Percentiles rank a stretch among this genome's conserved stretches.
phyloP scores from a whole-genome alignment of 2,113 vertebrate species.

The Platysternon megacephalum region DNA sequence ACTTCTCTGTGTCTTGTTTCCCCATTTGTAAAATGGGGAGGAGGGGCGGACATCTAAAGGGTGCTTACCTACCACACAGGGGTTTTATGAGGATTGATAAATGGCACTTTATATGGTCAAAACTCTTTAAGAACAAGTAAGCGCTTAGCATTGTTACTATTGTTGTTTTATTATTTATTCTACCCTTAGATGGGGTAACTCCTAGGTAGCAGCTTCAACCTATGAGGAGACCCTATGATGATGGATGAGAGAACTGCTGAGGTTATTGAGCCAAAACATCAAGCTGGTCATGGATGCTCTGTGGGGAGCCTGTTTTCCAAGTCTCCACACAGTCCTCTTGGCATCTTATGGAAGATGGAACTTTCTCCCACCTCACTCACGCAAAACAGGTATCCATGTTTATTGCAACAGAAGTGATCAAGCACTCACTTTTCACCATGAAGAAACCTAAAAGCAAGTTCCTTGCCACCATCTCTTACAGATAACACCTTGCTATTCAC shows the following conservation, averaged over 20 bases:
- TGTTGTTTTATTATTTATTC: too few relatives aligned
- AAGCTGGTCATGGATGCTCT: not conserved
- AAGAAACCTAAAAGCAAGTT: not conserved
- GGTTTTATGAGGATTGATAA: too few relatives aligned
- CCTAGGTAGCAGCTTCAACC: not conserved
- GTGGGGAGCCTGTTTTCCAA: not conserved
- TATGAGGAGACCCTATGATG: not conserved
- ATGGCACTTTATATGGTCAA: too few relatives aligned
- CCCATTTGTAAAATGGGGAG: too few relatives aligned
- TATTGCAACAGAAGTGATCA: not conserved
- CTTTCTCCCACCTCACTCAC: not conserved
- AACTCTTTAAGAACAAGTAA: too few relatives aligned
- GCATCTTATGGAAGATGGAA: not conserved
- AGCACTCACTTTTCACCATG: not conserved
- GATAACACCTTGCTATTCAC: not conserved
- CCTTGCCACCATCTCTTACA: not conserved
- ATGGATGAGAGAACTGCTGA: conserved; percentile 4
- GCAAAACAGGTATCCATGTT: not conserved
- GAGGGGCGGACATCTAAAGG: too few relatives aligned
- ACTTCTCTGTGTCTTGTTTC: too few relatives aligned
- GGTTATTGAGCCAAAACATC: conserved; percentile 8
- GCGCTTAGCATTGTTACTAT: not conserved
- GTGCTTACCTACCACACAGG: too few relatives aligned
- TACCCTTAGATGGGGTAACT: not conserved
- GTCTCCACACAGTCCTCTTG: not conserved